Percentiles rank a stretch among this genome's conserved stretches.
These are phyloP conservation scores for Salticus scenicus DNA, from an alignment of 2,888 invertebrate genomes.

Conservation along the genomic window DNA sequence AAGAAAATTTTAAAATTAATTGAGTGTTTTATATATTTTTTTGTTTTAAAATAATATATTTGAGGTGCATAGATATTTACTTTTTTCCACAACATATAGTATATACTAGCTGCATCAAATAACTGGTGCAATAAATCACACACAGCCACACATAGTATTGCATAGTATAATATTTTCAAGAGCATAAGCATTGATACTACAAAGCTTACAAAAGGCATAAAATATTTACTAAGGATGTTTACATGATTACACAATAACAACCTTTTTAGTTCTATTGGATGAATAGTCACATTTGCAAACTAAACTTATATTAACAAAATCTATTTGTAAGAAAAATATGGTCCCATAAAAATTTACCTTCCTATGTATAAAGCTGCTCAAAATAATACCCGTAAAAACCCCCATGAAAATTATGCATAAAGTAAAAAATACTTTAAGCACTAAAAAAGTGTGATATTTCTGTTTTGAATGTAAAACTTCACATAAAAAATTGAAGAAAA, in stretches of 20 bases:
- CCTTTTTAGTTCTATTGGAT: slow-evolving; percentile 7
- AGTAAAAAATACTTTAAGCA: slow-evolving; percentile 38
- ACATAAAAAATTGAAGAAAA: slow-evolving; percentile 45
- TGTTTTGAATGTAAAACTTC: neutral
- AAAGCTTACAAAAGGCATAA: slow-evolving; percentile 21
- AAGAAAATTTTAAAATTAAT: neutral
- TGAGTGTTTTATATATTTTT: neutral
- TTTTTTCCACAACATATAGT: neutral
- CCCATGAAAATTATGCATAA: slow-evolving; percentile 31
- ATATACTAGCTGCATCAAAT: neutral
- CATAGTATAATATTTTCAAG: slow-evolving; percentile 48
- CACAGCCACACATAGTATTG: slow-evolving; percentile 28
- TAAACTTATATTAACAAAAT: slow-evolving; percentile 8
- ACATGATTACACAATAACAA: slow-evolving; percentile 19
- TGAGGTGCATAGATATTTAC: slow-evolving; percentile 15
- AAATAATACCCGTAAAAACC: slow-evolving; percentile 61
- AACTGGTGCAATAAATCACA: slow-evolving; percentile 14
- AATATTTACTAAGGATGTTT: slow-evolving; percentile 9
- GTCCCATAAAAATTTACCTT: slow-evolving; percentile 32
- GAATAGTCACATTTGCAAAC: neutral
- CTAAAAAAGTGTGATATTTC: slow-evolving; percentile 9
- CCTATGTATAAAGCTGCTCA: slow-evolving; percentile 51
- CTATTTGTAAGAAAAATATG: slow-evolving; percentile 17
- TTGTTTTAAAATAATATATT: slow-evolving; percentile 3
- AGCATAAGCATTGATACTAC: slow-evolving; percentile 40